These are phyloP conservation scores for Aphelocoma californica DNA, from an alignment of 2,797 vertebrate species.

Conservation along the genomic window DNA sequence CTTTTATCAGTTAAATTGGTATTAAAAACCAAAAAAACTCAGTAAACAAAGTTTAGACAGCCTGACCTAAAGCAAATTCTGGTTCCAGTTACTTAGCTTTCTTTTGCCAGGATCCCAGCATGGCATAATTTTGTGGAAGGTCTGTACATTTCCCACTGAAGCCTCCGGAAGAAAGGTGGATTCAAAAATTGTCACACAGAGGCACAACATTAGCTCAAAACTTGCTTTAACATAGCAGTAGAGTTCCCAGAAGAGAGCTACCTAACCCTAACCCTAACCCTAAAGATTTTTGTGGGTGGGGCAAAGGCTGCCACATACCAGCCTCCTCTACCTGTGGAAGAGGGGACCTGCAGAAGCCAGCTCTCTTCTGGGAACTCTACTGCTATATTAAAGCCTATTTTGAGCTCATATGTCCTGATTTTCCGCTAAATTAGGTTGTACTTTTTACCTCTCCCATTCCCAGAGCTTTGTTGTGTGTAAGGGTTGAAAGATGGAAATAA, in stretches of 20 bases:
- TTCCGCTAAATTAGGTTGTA: not conserved
- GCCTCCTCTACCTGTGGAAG: not conserved
- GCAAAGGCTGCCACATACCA: not conserved
- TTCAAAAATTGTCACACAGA: not conserved
- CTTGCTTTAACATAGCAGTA: not conserved
- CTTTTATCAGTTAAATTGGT: not conserved
- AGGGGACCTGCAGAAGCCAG: not conserved
- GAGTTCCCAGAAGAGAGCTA: not conserved
- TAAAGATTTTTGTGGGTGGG: not conserved
- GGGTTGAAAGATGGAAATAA: not conserved
- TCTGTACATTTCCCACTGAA: not conserved
- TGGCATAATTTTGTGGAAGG: not conserved
- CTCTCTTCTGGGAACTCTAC: not conserved
- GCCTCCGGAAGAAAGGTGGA: fast-evolving
- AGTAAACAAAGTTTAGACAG: not conserved
- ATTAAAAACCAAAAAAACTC: not conserved
- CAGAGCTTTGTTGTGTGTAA: not conserved
- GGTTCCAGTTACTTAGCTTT: not conserved
- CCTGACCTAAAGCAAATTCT: not conserved
- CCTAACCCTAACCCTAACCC: not conserved
- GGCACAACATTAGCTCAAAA: not conserved
- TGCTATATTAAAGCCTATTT: not conserved
- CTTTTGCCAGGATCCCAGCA: not conserved
- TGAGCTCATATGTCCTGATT: not conserved
- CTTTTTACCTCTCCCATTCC: not conserved